Percentiles rank a stretch among this genome's conserved stretches.
phyloP scores from a whole-genome alignment of 2,888 invertebrate species.

The Pegoplata infirma region DNA sequence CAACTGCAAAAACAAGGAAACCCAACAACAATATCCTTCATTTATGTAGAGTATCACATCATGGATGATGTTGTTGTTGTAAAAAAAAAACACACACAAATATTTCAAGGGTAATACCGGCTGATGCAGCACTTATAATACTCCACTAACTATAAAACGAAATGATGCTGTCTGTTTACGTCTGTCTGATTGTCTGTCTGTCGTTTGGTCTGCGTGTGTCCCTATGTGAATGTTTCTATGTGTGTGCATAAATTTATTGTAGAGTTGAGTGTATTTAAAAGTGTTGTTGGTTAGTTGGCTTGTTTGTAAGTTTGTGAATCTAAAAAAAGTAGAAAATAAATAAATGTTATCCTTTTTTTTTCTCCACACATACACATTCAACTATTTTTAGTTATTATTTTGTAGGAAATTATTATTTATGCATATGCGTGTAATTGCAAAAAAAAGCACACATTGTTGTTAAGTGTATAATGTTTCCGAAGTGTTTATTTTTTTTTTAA shows the following conservation, averaged over 20 bases:
- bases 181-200: conserved; percentile 22
- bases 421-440: conserved; percentile 60
- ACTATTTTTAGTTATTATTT: conserved; percentile 7
- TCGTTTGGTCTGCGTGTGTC: conserved; percentile 5
- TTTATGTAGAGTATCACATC: neutral
- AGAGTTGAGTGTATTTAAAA: conserved; percentile 14
- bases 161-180: conserved; percentile 58
- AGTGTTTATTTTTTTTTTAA: conserved; percentile 12
- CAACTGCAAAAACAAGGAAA: neutral
- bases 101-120: conserved; percentile 62
- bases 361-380: neutral
- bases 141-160: conserved; percentile 62
- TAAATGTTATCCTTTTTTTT: conserved; percentile 29
- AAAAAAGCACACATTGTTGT: conserved; percentile 32
- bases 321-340: too few species aligned
- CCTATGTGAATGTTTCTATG: neutral
- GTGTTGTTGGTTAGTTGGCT: conserved; percentile 57
- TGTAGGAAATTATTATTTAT: conserved; percentile 54
- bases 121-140: conserved; percentile 58
- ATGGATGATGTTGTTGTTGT: too few species aligned
- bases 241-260: too few species aligned
- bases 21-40: neutral
- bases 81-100: neutral
- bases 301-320: conserved; percentile 42
- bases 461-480: neutral